A percentile compares a stretch with the other conserved stretches of the same genome.
These are phyloP conservation scores for Neoscelio sp. DNA, from an alignment of 2,888 invertebrate genomes.

Conservation along the genomic window DNA sequence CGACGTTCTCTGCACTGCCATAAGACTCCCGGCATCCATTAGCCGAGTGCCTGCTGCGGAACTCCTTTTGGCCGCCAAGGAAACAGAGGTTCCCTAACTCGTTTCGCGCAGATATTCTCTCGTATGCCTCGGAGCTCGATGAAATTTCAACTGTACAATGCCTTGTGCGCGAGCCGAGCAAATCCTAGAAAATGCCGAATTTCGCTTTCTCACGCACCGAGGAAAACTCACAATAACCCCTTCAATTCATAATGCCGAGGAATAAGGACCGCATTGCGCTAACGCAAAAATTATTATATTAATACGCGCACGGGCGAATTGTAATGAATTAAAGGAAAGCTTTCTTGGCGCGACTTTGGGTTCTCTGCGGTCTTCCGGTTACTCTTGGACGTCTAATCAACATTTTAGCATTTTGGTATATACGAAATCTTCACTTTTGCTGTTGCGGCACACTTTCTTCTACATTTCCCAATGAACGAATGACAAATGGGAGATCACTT, in stretches of 20 bases:
- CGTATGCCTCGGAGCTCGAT: conserved; percentile 62
- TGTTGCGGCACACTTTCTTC: no score
- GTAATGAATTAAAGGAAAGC: no score
- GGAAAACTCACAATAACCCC: conserved; percentile 51
- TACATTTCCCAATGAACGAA: no score
- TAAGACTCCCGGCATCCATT: conserved; percentile 82
- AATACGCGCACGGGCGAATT: no score
- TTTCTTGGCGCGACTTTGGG: no score
- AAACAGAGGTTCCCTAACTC: conserved; percentile 75
- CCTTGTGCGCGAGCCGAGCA: conserved; percentile 40
- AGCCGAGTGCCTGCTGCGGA: conserved; percentile 80
- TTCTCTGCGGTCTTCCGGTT: no score
- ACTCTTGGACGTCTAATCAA: no score
- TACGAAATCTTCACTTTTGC: no score
- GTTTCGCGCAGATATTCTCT: conserved; percentile 67
- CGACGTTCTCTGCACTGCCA: conserved; percentile 76
- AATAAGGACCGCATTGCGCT: conserved; percentile 12
- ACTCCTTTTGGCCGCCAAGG: conserved; percentile 79
- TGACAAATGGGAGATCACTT: no score
- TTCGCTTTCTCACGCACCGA: conserved; percentile 48
- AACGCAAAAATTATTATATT: conserved; percentile 50
- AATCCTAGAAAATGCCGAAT: conserved; percentile 68
- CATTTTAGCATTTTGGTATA: no score
- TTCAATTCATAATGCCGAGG: conserved; percentile 14
- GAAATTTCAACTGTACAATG: conserved; percentile 68